These are phyloP conservation scores for Leptopilina drosophilae DNA, from an alignment of 2,888 invertebrate species.

Conservation along the genomic window DNA sequence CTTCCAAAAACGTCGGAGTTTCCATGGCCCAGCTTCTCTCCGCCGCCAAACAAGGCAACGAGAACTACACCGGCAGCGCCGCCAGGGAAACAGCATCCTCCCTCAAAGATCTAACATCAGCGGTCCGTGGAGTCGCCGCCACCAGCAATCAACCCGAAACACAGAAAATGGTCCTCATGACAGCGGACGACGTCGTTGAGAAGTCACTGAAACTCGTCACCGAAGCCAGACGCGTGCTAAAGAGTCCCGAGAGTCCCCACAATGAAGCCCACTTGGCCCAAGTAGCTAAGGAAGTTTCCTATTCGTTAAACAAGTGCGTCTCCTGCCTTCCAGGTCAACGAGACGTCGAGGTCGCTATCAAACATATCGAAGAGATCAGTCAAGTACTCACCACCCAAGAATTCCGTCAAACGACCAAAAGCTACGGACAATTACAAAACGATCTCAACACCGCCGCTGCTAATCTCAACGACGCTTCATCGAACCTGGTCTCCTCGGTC, in stretches of 20 bases:
- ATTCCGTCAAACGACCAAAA: constrained; percentile 86
- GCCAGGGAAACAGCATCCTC: constrained; percentile 89
- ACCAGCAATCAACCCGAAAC: constrained; percentile 81
- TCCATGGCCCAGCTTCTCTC: constrained; percentile 91
- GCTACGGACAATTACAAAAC: constrained; percentile 88
- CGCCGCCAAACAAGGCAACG: constrained; percentile 89
- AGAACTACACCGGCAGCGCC: constrained; percentile 88
- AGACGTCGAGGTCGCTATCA: constrained; percentile 94
- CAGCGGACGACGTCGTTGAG: constrained; percentile 88
- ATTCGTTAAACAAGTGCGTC: constrained; percentile 83
- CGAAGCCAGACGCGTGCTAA: constrained; percentile 88
- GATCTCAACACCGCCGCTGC: constrained; percentile 92
- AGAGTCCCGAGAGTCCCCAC: constrained; percentile 82
- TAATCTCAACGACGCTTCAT: constrained; percentile 89
- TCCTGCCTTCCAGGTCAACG: constrained; percentile 94
- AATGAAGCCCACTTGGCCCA: constrained; percentile 81
- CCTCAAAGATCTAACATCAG: constrained; percentile 85
- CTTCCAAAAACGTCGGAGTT: constrained; percentile 88
- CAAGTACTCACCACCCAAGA: constrained; percentile 85
- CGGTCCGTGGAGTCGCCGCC: constrained; percentile 88
- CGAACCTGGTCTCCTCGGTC: constrained; percentile 88
- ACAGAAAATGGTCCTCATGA: constrained; percentile 81
- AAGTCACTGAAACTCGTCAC: constrained; percentile 88
- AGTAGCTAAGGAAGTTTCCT: constrained; percentile 85
- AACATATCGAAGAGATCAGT: constrained; percentile 87